phyloP scores from a whole-genome alignment of 1,140 invertebrate species.

The Bathynomus jamesi region DNA sequence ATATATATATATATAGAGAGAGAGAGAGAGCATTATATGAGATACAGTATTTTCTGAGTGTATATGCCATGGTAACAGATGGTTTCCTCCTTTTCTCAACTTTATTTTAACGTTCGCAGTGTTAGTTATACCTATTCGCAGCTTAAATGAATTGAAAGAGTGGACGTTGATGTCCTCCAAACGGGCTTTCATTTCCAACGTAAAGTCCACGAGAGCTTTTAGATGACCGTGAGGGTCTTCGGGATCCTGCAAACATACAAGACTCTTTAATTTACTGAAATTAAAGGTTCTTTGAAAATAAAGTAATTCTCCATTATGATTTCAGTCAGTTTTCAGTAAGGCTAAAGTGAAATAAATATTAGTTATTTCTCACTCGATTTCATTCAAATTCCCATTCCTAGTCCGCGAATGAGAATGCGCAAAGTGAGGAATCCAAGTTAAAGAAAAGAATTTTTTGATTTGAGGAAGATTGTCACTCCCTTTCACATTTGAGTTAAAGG shows the following conservation, averaged over 20 bases:
- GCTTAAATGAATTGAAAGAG: slow-evolving; percentile 93
- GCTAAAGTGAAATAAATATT: too few species aligned
- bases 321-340: neutral
- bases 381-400: too few species aligned
- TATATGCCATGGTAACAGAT: too few species aligned
- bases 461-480: too few species aligned
- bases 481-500: too few species aligned
- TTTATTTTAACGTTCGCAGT: neutral
- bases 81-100: neutral
- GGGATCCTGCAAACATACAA: slow-evolving; percentile 46
- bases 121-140: slow-evolving; percentile 66
- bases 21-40: too few species aligned
- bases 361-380: too few species aligned
- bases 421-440: too few species aligned
- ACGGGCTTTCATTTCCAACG: slow-evolving; percentile 76
- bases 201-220: slow-evolving; percentile 85
- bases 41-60: too few species aligned
- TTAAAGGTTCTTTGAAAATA: neutral
- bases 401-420: too few species aligned
- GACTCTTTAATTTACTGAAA: slow-evolving; percentile 7
- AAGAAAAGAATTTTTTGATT: too few species aligned
- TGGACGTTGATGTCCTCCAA: slow-evolving; percentile 70
- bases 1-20: too few species aligned
- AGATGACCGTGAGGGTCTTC: slow-evolving; percentile 65
- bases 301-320: neutral